Evolutionary conservation across 2,113 vertebrate species (phyloP).

Genomic region (Urocolius indicus): DNA sequence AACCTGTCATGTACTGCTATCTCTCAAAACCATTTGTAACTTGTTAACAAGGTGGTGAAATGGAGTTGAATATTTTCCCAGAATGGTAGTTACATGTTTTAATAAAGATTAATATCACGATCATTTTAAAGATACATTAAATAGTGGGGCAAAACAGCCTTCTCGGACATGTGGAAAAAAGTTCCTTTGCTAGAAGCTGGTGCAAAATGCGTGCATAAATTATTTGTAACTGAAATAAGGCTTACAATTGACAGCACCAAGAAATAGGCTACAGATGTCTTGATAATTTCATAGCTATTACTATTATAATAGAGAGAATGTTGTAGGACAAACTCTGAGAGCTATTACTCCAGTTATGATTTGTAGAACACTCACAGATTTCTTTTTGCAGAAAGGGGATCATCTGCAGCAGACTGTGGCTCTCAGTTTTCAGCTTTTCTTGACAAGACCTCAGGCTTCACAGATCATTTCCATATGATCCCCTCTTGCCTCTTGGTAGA

Average conservation of each 20-base stretch:
- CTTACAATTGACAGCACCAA: not conserved
- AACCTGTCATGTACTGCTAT: slow-evolving; percentile 20
- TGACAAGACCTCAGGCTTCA: not conserved
- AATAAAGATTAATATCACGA: not conserved
- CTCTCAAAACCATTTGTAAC: slow-evolving; percentile 13
- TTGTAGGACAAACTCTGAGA: not conserved
- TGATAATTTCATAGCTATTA: not conserved
- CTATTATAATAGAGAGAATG: not conserved
- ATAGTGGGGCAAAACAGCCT: not conserved
- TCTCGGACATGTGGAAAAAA: not conserved
- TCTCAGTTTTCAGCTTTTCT: not conserved
- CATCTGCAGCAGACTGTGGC: not conserved
- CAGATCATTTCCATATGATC: not conserved
- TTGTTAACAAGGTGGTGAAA: slow-evolving; percentile 44
- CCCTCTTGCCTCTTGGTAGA: not conserved
- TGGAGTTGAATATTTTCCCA: not conserved
- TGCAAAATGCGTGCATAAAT: slow-evolving; percentile 19
- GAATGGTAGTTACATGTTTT: not conserved
- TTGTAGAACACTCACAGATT: not conserved
- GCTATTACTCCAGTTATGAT: not conserved
- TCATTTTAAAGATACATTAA: not conserved
- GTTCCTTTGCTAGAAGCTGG: slow-evolving; percentile 42
- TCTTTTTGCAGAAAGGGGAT: not conserved
- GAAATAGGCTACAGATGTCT: not conserved
- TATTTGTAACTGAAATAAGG: not conserved